Percentiles rank a stretch among this genome's conserved stretches.
These are phyloP conservation scores for Nomada fucata DNA, from an alignment of 2,888 invertebrate genomes.

Conservation along the genomic window DNA sequence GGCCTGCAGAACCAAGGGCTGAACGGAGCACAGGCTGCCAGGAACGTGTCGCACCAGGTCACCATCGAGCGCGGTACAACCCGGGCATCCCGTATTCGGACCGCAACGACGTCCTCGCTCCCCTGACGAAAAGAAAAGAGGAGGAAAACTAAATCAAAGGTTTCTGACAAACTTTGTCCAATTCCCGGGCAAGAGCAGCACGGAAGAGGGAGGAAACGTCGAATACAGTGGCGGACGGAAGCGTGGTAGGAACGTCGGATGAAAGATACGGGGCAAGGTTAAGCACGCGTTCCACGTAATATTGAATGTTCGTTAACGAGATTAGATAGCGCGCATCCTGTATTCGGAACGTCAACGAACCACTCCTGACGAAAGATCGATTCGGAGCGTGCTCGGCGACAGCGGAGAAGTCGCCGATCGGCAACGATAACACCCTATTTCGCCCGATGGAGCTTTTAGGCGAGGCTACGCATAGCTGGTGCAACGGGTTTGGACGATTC, in stretches of 20 bases:
- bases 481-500: too few relatives aligned
- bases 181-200: too few relatives aligned
- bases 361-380: neutral
- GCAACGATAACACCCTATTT: too few relatives aligned
- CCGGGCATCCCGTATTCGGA: conserved; percentile 60
- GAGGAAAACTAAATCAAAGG: neutral
- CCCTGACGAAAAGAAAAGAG: conserved; percentile 32
- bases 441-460: too few relatives aligned
- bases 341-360: neutral
- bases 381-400: neutral
- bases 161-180: neutral
- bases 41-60: conserved; percentile 55
- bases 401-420: neutral
- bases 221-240: neutral
- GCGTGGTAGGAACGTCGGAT: neutral
- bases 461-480: too few relatives aligned
- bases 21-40: conserved; percentile 43
- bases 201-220: conserved; percentile 4
- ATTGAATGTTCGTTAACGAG: neutral
- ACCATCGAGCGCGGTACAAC: conserved; percentile 17
- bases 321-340: conserved; percentile 43
- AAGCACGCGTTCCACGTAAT: conserved; percentile 13
- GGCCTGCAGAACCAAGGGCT: conserved; percentile 1
- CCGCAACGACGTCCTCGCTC: conserved; percentile 23
- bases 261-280: neutral